Evolutionary conservation across 2,797 vertebrate genomes (phyloP).

Genomic region (Poecile montanus): DNA sequence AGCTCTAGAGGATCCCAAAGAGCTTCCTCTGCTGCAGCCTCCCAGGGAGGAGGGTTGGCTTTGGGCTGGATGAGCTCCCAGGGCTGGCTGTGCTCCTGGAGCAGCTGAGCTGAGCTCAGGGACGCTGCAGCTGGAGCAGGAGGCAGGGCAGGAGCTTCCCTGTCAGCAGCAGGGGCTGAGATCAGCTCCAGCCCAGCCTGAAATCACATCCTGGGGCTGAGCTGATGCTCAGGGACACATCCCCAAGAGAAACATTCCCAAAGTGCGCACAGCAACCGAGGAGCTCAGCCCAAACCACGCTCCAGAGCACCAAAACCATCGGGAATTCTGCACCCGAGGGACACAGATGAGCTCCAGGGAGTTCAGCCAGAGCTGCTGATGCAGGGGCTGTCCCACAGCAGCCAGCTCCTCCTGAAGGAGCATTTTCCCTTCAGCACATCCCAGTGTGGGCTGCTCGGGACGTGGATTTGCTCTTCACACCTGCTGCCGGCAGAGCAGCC

Average conservation of each 20-base stretch:
- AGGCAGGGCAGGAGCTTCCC: neutral
- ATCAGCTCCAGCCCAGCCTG: neutral
- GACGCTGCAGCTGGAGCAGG: neutral
- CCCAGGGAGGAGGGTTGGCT: neutral
- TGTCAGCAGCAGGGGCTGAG: neutral
- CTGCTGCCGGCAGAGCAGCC: neutral
- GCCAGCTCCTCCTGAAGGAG: neutral
- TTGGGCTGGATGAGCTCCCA: neutral
- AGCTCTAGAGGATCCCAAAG: neutral
- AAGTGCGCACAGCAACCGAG: accelerated
- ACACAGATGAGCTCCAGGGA: neutral
- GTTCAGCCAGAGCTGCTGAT: neutral
- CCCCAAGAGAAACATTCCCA: neutral
- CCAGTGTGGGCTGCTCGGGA: accelerated
- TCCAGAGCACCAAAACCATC: neutral
- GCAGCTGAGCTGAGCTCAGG: neutral
- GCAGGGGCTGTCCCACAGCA: neutral
- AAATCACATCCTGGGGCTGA: neutral
- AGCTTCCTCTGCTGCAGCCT: neutral
- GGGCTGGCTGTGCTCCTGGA: neutral
- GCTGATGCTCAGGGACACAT: neutral
- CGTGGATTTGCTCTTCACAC: neutral
- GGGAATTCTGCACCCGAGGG: neutral
- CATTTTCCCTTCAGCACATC: neutral
- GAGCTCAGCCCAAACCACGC: neutral